These are phyloP conservation scores for Tapirus terrestris DNA, from an alignment of 2,113 vertebrate genomes.

Conservation along the genomic window DNA sequence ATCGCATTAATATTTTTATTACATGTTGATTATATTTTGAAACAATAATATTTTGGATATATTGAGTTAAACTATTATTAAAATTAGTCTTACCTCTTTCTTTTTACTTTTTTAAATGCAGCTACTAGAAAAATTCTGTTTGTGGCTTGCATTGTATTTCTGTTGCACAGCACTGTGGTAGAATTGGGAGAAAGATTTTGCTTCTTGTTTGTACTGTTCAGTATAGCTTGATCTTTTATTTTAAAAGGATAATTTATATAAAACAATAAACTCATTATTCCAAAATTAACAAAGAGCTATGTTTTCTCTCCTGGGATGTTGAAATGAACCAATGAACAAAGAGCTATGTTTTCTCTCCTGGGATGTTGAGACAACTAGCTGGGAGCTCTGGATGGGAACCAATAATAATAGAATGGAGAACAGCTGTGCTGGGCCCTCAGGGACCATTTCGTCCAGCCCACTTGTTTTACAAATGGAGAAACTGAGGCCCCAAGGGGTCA, in stretches of 20 bases:
- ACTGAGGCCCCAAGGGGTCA: not conserved
- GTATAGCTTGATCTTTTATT: not conserved
- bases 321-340: slow-evolving; percentile 55
- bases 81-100: not conserved
- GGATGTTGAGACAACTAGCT: not conserved
- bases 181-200: not conserved
- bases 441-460: not conserved
- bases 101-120: not conserved
- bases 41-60: not conserved
- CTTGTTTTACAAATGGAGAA: not conserved
- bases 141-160: not conserved
- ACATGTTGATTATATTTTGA: not conserved
- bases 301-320: slow-evolving; percentile 30
- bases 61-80: not conserved
- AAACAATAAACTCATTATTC: slow-evolving; percentile 57
- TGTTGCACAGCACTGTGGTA: not conserved
- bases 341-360: slow-evolving; percentile 41
- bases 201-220: not conserved
- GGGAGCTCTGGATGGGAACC: slow-evolving; percentile 29
- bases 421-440: not conserved
- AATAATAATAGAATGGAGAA: not conserved
- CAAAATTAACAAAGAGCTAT: slow-evolving; percentile 55
- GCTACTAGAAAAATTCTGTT: not conserved
- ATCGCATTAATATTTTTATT: not conserved
- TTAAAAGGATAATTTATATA: slow-evolving; percentile 13